Evolutionary conservation across 2,113 vertebrate species (phyloP).

Genomic region (Ailuropoda melanoleuca): DNA sequence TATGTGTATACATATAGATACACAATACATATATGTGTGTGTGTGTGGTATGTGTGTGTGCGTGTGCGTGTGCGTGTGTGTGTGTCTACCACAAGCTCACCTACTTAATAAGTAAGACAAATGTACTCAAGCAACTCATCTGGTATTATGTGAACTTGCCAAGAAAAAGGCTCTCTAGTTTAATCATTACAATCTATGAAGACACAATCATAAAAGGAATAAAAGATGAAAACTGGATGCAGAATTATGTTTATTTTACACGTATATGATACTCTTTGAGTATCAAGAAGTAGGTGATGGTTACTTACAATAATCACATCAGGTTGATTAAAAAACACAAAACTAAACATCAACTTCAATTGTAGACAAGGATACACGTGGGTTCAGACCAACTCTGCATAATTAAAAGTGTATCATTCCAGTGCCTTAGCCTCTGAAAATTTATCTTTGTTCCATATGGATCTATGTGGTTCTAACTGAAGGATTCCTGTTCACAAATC

Average conservation of each 20-base stretch:
- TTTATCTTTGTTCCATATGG: neutral
- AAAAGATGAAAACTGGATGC: neutral
- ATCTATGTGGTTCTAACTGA: neutral
- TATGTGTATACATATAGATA: neutral
- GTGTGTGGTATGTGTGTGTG: no score
- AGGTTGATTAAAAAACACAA: neutral
- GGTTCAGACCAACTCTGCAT: neutral
- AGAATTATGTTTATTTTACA: neutral
- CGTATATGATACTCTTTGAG: neutral
- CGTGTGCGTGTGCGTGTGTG: no score
- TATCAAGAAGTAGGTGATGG: neutral
- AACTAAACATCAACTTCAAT: neutral
- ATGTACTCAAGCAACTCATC: conserved; percentile 40
- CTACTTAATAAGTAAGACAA: conserved; percentile 24
- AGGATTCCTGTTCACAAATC: neutral
- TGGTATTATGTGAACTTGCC: conserved; percentile 15
- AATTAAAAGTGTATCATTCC: neutral
- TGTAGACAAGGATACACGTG: neutral
- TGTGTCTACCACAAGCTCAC: neutral
- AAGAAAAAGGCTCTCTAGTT: neutral
- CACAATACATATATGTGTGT: neutral
- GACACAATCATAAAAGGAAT: neutral
- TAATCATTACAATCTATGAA: neutral
- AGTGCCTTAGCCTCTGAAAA: neutral
- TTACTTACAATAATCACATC: neutral